Evolutionary conservation across 2,797 vertebrate genomes (phyloP).

Genomic region (Sparidentex hasta): DNA sequence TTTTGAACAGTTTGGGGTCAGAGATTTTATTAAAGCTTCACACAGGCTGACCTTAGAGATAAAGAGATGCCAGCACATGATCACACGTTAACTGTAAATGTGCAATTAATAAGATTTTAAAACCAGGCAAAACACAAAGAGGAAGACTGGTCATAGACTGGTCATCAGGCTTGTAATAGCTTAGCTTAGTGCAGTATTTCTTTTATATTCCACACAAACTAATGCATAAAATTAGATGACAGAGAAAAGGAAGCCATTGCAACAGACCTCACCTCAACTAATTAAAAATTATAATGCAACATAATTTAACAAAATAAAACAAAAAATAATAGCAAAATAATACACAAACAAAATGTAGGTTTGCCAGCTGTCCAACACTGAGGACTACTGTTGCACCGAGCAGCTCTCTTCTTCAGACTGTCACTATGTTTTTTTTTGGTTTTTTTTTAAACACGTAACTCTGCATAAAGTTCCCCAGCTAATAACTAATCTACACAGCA

Average conservation of each 20-base stretch:
- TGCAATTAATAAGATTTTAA: background rate
- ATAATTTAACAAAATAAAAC: no score
- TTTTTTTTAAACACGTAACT: background rate
- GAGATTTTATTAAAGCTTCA: background rate
- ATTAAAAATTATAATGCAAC: no score
- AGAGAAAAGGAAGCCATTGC: background rate
- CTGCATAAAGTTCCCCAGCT: background rate
- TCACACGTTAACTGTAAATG: background rate
- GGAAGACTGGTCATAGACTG: no score
- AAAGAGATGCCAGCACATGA: background rate
- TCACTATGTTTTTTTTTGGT: background rate
- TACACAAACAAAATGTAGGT: background rate
- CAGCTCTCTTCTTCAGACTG: background rate
- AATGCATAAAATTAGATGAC: background rate
- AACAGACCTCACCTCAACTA: background rate
- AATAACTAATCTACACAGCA: conserved; percentile 2
- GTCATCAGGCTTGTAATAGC: background rate
- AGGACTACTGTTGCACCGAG: background rate
- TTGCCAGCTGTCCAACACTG: background rate
- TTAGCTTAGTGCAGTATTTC: background rate
- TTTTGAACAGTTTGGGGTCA: conserved; percentile 37
- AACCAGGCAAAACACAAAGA: no score
- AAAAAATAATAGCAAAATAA: background rate
- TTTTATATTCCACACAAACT: background rate
- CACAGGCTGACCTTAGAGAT: background rate